phyloP scores from a whole-genome alignment of 2,113 vertebrate species.

The Centropristis striata region DNA sequence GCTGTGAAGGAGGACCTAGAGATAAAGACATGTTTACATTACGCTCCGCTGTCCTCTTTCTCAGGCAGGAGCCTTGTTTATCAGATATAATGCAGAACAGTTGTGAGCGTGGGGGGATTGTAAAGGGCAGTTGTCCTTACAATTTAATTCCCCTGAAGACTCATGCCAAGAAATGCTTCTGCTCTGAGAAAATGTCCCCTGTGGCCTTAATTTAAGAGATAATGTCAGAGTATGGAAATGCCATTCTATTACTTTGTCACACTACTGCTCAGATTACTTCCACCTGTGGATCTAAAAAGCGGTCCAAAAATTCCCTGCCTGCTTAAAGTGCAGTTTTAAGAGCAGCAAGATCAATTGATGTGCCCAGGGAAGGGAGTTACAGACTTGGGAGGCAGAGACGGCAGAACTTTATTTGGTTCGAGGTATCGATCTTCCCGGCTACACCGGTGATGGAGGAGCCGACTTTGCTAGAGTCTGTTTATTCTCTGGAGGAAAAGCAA shows the following conservation, averaged over 20 bases:
- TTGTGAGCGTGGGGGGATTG: constrained; percentile 28
- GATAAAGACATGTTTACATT: constrained; percentile 66
- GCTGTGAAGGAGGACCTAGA: constrained; percentile 21
- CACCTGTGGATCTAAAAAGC: constrained; percentile 21
- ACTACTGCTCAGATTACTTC: constrained; percentile 9
- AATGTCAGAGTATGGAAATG: background rate
- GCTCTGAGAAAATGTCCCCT: constrained; percentile 7
- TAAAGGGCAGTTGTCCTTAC: constrained; percentile 21
- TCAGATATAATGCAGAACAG: constrained; percentile 51
- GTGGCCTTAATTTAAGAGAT: background rate
- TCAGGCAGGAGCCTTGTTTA: constrained; percentile 58
- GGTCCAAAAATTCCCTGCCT: background rate
- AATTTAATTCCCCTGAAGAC: constrained; percentile 10
- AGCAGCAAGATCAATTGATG: background rate
- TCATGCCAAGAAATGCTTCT: constrained; percentile 32
- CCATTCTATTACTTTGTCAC: background rate
- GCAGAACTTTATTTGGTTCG: constrained; percentile 18
- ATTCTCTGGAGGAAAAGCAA: constrained; percentile 1
- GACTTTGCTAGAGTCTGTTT: constrained; percentile 9
- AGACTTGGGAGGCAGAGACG: background rate
- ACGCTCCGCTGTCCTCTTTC: constrained; percentile 48
- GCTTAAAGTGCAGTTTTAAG: constrained; percentile 3
- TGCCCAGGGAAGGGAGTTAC: background rate
- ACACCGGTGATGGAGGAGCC: background rate
- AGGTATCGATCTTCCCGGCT: constrained; percentile 8